phyloP scores from a whole-genome alignment of 2,113 vertebrate genomes.

The Erpornis zantholeuca region DNA sequence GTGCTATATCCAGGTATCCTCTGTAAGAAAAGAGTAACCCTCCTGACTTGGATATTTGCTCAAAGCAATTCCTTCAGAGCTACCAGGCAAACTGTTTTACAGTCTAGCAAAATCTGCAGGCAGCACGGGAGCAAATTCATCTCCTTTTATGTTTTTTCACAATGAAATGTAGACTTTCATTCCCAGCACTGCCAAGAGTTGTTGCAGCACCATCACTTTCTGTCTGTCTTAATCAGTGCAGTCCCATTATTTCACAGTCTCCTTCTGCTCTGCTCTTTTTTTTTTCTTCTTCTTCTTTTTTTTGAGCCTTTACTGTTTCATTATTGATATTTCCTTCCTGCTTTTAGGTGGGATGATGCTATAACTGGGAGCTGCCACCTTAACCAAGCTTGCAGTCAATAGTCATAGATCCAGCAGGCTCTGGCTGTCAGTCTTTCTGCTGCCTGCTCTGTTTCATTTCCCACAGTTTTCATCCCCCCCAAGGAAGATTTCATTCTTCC shows the following conservation, averaged over 20 bases:
- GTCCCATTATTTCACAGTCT: background rate
- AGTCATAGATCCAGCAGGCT: slow-evolving; percentile 23
- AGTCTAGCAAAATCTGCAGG: background rate
- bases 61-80: background rate
- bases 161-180: slow-evolving; percentile 6
- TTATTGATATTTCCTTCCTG: background rate
- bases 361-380: background rate
- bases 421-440: background rate
- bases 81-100: background rate
- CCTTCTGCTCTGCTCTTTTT: background rate
- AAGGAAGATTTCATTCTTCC: background rate
- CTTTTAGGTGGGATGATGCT: background rate
- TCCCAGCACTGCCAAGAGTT: background rate
- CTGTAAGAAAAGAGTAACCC: background rate
- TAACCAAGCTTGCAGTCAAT: background rate
- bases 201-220: slow-evolving; percentile 16
- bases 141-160: slow-evolving; percentile 28
- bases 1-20: background rate
- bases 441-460: background rate
- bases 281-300: background rate
- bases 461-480: background rate
- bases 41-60: background rate
- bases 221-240: background rate
- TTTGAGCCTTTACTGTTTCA: background rate
- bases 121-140: background rate